Evolutionary conservation across 2,113 vertebrate genomes (phyloP).

Genomic region (Miniopterus natalensis): DNA sequence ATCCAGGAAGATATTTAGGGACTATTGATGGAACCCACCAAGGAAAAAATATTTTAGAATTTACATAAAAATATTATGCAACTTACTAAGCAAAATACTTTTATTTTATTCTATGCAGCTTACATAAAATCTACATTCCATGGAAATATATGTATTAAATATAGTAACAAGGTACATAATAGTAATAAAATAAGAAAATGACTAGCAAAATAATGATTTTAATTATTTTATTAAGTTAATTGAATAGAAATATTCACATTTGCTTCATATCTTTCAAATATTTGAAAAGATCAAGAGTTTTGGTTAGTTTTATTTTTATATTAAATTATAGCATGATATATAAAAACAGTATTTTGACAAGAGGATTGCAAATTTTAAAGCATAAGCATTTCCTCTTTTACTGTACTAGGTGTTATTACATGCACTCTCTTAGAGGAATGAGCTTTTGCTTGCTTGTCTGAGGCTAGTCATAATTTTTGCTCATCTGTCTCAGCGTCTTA

Average conservation of each 20-base stretch:
- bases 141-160: neutral
- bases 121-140: fast-evolving
- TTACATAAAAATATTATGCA: neutral
- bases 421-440: neutral
- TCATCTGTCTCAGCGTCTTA: neutral
- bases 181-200: neutral
- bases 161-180: neutral
- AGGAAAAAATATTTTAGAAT: neutral
- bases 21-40: neutral
- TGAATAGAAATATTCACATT: neutral
- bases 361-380: neutral
- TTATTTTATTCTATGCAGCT: neutral
- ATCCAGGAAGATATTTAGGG: neutral
- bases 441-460: neutral
- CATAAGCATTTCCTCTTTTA: neutral
- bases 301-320: neutral
- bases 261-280: neutral
- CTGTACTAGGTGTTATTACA: neutral
- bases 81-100: neutral
- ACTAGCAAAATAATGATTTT: neutral
- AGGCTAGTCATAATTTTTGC: neutral
- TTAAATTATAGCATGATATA: neutral
- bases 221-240: neutral
- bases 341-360: neutral
- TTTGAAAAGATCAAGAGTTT: neutral